Base-by-base conservation (phyloP, 1,140 invertebrate species). In the Pentalonia nigronervosa region DNA sequence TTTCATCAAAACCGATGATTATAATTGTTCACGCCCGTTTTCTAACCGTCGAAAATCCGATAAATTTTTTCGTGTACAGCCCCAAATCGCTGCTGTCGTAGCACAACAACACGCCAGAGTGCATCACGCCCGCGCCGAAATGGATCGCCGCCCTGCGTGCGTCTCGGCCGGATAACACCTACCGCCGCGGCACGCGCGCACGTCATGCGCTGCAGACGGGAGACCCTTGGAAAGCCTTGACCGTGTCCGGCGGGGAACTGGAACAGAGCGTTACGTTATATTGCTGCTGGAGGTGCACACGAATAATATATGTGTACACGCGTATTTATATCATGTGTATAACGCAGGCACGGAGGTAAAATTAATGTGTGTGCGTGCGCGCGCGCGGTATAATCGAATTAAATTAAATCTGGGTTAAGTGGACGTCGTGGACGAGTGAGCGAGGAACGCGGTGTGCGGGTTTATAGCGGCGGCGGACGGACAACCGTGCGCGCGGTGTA, bases 371-470 rank as follows among this genome's bases (percentile, higher is more conserved):
- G 34, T 34, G 34, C 14, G 23, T 45, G n/a, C 9, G n/a, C 11
- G 76, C 47, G 41, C 9, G 20, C 21, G 48, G 2, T 88, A 81
- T 76, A 91, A 91, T 91, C 90, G 67, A 91, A 91, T 91, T 83
- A 91, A 91, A 91, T 91, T 83, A 91, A 91, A 91, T 91, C 67
- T 91, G 90, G 90, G 90, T 91, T 91, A 91, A 91, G 90, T 91
- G 90, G 83, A 91, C 90, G 90, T 76, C 56, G 76, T 47, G 41
- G 76, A 21, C 60, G 25, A 30, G 36, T 21, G 25, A 34, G 89
- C 6, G 89, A 23, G 23, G 34, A 34, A 9, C 4, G 25, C 14
- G 36, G 36, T 86, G 25, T 47, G 45, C 41, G 84, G 4, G 84
- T 11, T 45, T 6, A 4, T 45, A 9, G 83, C 25, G 56, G 88